These are phyloP conservation scores for Ophiodon elongatus DNA, from an alignment of 2,113 vertebrate species.

Conservation along the genomic window DNA sequence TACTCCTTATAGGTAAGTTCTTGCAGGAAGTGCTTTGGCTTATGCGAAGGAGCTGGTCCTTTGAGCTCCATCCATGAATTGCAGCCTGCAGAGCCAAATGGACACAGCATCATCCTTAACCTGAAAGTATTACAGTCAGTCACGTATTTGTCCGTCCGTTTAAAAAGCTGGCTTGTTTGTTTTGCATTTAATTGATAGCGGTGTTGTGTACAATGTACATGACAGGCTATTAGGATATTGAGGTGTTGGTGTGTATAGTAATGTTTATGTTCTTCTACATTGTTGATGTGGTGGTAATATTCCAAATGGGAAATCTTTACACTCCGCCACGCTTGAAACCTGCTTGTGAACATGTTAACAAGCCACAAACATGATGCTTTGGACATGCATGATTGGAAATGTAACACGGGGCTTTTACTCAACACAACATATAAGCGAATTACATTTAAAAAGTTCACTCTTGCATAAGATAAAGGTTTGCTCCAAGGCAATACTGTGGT, in stretches of 20 bases:
- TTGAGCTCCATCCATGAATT: slow-evolving; percentile 27
- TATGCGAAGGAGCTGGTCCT: slow-evolving; percentile 7
- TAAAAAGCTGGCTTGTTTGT: slow-evolving; percentile 6
- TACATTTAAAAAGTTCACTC: slow-evolving; percentile 57
- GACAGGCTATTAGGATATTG: slow-evolving; percentile 13
- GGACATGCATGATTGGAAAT: slow-evolving; percentile 45
- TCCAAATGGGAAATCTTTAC: slow-evolving; percentile 54
- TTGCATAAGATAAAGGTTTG: slow-evolving; percentile 33
- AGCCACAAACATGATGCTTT: slow-evolving; percentile 37
- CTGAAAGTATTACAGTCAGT: slow-evolving; percentile 29
- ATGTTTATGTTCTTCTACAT: slow-evolving; percentile 12
- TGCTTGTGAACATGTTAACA: slow-evolving; percentile 47
- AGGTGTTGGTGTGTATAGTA: slow-evolving; percentile 6
- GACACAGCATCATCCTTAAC: slow-evolving; percentile 33
- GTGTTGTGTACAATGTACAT: background rate
- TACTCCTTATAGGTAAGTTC: slow-evolving; percentile 37
- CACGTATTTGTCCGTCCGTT: slow-evolving; percentile 28
- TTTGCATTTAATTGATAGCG: slow-evolving; percentile 42
- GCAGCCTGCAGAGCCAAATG: slow-evolving; percentile 23
- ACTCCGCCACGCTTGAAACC: slow-evolving; percentile 5
- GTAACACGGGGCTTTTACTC: slow-evolving; percentile 43
- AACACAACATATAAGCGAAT: slow-evolving; percentile 42
- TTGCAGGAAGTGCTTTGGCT: slow-evolving; percentile 24
- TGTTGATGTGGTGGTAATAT: slow-evolving; percentile 39
- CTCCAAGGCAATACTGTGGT: slow-evolving; percentile 30